phyloP scores from a whole-genome alignment of 1,140 invertebrate species.

The Chrysopa pallens region DNA sequence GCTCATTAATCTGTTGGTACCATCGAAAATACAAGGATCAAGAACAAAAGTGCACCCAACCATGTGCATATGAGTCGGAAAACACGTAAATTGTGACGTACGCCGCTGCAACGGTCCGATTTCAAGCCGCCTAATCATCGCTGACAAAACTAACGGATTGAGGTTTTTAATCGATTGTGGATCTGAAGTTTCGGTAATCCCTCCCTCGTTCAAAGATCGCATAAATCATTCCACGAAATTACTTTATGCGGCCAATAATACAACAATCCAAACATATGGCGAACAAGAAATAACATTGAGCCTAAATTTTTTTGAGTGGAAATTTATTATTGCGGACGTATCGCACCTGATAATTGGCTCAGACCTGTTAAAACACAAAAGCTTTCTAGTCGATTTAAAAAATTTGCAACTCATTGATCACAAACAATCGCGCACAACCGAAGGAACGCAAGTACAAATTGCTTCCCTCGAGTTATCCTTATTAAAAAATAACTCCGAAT shows the following conservation, averaged over 20 bases:
- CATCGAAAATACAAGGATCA: neutral
- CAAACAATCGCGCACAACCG: neutral
- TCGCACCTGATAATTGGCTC: constrained; percentile 23
- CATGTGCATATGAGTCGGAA: constrained; percentile 3
- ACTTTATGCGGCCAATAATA: constrained; percentile 11
- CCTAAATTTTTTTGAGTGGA: constrained; percentile 20
- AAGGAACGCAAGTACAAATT: neutral
- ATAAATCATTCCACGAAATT: constrained; percentile 5
- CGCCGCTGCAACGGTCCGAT: neutral
- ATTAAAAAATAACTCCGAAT: constrained; percentile 3
- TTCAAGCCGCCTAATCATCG: constrained; percentile 2
- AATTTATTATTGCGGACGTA: constrained; percentile 22
- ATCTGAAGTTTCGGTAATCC: constrained; percentile 14
- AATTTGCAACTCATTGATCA: constrained; percentile 11
- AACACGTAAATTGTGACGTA: neutral
- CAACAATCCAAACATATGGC: constrained; percentile 19
- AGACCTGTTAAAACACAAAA: constrained; percentile 18
- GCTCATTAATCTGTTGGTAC: constrained; percentile 5
- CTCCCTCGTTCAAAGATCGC: constrained; percentile 2
- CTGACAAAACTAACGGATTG: constrained; percentile 2
- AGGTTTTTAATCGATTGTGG: constrained; percentile 12
- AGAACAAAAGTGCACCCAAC: constrained; percentile 4
- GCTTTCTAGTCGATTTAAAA: constrained; percentile 13
- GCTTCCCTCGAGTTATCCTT: constrained; percentile 2
- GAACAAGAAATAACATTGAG: constrained; percentile 10